Base-by-base conservation (phyloP, 2,888 invertebrate genomes). In the Parnassius apollo region DNA sequence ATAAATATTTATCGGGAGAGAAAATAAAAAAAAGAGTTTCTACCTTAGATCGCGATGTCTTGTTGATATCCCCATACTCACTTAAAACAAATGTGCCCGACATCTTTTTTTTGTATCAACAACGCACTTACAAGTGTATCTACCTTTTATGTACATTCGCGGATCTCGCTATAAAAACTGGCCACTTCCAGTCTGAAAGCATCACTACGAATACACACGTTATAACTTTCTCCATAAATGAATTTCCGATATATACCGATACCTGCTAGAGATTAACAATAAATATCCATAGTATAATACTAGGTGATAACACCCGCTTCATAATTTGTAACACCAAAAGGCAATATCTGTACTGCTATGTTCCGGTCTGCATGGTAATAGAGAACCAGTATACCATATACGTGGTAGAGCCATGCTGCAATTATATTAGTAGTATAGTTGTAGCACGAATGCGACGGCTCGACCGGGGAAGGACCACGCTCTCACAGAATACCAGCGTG, bases 211-310 rank as follows among this genome's bases (percentile, higher is more conserved):
- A 51, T 56, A 55, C 44, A 59, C 49, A 59, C 50, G 45, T 63
- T 59, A 63, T 63, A 63, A 63, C 49, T 63, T 63, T 63, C 58
- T 55, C 55, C 55, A 51, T 54, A 49, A 55, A 55, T n/a, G 45
- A 53, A 53, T 57, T 53, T 45, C 25, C 44, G 54, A 59, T 59
- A 25, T 12, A 59, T 42, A 18, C 42, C 46, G 22, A 52, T 61
- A 61, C 44, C 49, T 35, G 35, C 4, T 7, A n/a, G 13, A 56
- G 45, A 51, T 56, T 35, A 56, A 44, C 52, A 7, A 52, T 57
- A 46, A 51, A 57, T 11, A 25, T 46, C 8, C 9, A 54, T 18
- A 53, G 22, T 44, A 10, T 44, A 44, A 44, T 44, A 44, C 11
- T 10, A 44, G 9, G n/a, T 46, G 46, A 12, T 46, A 46, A 2